Evolutionary conservation across 2,888 invertebrate species (phyloP), one percentile per base, ranked within the genome.

Genomic region (Silvanus unidentatus): DNA sequence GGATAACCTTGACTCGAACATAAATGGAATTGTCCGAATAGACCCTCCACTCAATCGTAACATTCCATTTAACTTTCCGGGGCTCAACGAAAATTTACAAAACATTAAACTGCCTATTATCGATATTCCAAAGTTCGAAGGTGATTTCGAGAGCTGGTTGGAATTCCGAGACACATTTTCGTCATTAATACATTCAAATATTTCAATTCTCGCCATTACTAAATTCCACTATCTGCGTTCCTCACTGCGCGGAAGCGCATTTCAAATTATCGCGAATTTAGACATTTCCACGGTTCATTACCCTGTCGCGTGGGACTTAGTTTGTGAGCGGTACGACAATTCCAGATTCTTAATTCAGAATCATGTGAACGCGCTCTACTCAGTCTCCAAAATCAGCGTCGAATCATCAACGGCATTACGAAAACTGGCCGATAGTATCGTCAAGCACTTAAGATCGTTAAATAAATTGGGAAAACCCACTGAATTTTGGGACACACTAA

Each of bases 291-390:
- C 16, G 3, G 39, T n/a, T 10, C 43, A 52, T 41, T 54, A 50
- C 39, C 14, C 39, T 1, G 13, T 38, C 22, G 52, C 50, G 1
- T 53, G 50, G 44, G 15, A 43, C 27, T 29, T 47, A 22, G 41
- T 57, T 11, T 42, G 42, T 10, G 46, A 55, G 3, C 38, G 57
- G 4, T 58, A 49, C 14, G 48, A 58, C 13, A 58, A 59, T 16
- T 45, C 49, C 10, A 44, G 48, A 1, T n/a, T 55, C 0, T 56
- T 59, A 4, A 44, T 59, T 2, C 44, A 55, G 6, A 54, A 42
- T 5, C 55, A 60, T 15, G 37, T 58, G 1, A 47, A 50, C 11
- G 44, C 52, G 1, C 48, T 60, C 8, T 54, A 58, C n/a, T 53
- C 58, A 1, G 15, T 54, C 10, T 16, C 6, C 3, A 46, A 47